Percentiles rank a stretch among this genome's conserved stretches.
phyloP scores from a whole-genome alignment of 30 jellyfish, hydroid and myxozoan genomes.

The Sanderia malayensis region DNA sequence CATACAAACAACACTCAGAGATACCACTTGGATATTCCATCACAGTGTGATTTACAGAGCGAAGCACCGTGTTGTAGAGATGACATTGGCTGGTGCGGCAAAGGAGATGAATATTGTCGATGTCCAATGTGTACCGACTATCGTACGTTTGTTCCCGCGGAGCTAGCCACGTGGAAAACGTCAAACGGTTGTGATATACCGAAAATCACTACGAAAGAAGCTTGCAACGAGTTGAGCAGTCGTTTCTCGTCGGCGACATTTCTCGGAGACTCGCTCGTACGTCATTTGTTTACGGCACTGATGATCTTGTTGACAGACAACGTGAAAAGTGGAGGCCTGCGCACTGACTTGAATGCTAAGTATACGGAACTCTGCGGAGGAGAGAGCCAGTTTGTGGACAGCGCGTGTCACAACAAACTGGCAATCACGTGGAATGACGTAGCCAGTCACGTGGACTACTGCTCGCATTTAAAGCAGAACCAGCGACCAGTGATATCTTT shows the following conservation, averaged over 20 bases:
- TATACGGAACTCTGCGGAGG: slow-evolving; percentile 70
- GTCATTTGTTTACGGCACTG: slow-evolving; percentile 80
- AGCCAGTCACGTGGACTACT: slow-evolving; percentile 41
- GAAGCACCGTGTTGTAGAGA: slow-evolving; percentile 86
- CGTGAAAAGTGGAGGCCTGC: slow-evolving; percentile 73
- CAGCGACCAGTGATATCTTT: slow-evolving; percentile 60
- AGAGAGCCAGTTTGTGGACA: slow-evolving; percentile 90
- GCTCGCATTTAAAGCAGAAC: slow-evolving; percentile 6
- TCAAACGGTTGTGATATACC: slow-evolving; percentile 37
- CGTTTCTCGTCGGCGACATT: slow-evolving; percentile 76
- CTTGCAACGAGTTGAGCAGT: slow-evolving; percentile 52
- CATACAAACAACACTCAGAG: slow-evolving; percentile 64
- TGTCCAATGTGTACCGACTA: slow-evolving; percentile 75
- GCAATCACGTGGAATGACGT: slow-evolving; percentile 79
- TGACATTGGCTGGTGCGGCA: slow-evolving; percentile 95
- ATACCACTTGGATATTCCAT: slow-evolving; percentile 70
- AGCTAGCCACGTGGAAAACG: slow-evolving; percentile 71
- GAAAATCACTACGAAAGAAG: slow-evolving; percentile 29
- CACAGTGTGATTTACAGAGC: slow-evolving; percentile 84
- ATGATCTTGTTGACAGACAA: slow-evolving; percentile 64
- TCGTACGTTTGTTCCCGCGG: slow-evolving; percentile 66
- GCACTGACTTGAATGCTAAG: slow-evolving; percentile 11
- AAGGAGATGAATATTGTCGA: slow-evolving; percentile 63
- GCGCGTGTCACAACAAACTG: slow-evolving; percentile 85
- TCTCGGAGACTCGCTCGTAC: slow-evolving; percentile 91